Conservation (phyloP, 2,797 vertebrate genomes). For the Pachyuromys duprasi region DNA sequence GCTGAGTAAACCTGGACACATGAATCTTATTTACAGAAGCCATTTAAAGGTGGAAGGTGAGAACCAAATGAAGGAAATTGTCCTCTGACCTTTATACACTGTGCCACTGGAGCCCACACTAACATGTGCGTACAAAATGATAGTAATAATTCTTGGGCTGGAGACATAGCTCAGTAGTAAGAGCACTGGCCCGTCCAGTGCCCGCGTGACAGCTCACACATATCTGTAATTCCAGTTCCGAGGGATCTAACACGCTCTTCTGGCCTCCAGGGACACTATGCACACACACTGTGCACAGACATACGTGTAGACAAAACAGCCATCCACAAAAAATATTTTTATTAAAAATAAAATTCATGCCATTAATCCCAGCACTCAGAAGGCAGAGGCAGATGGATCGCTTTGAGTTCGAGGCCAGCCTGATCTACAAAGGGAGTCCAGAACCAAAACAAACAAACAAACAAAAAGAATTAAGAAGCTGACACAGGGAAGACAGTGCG, state of each 20-base stretch:
- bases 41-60: neutral
- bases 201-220: neutral
- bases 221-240: too few species aligned
- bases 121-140: neutral
- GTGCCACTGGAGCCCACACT: neutral
- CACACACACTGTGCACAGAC: neutral
- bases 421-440: neutral
- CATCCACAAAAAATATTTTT: too few species aligned
- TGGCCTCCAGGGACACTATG: neutral
- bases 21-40: neutral
- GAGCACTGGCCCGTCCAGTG: neutral
- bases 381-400: neutral
- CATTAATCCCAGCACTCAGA: neutral
- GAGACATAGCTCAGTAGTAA: neutral
- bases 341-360: neutral
- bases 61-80: neutral
- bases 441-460: neutral
- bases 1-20: neutral
- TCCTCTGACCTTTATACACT: neutral
- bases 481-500: too few species aligned
- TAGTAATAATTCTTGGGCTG: too few species aligned
- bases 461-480: too few species aligned
- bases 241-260: neutral
- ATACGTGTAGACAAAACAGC: neutral
- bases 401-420: neutral